phyloP scores from a whole-genome alignment of 2,888 invertebrate species.

The Antheraea yamamai region DNA sequence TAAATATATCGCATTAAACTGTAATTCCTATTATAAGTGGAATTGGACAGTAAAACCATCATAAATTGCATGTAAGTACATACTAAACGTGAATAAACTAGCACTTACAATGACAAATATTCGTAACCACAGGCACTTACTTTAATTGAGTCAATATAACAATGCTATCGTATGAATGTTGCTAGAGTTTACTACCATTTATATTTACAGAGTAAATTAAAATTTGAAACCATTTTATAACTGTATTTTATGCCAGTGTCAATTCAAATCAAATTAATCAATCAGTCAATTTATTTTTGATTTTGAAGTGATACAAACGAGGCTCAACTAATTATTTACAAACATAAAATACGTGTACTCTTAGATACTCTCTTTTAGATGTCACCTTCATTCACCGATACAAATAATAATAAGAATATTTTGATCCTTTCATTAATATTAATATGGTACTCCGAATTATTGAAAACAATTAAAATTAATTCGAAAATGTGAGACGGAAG shows the following conservation, averaged over 20 bases:
- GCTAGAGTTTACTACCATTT: not conserved
- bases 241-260: too few relatives aligned
- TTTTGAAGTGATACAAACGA: not conserved
- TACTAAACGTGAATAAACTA: not conserved
- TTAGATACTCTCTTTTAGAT: not conserved
- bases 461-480: too few relatives aligned
- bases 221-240: not conserved
- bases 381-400: not conserved
- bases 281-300: not conserved
- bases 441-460: too few relatives aligned
- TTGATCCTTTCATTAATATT: not conserved
- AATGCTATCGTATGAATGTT: not conserved
- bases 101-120: not conserved
- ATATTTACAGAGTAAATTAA: not conserved
- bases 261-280: too few relatives aligned
- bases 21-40: not conserved
- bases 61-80: not conserved
- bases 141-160: constrained; percentile 5
- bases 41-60: not conserved
- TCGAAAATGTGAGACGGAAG: too few relatives aligned
- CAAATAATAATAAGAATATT: not conserved
- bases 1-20: not conserved
- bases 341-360: not conserved
- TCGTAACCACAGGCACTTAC: not conserved
- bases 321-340: not conserved